Percentiles rank a stretch among this genome's conserved stretches.
Evolutionary conservation across 2,888 invertebrate species (phyloP).

Genomic region (Oligia fasciuncula): DNA sequence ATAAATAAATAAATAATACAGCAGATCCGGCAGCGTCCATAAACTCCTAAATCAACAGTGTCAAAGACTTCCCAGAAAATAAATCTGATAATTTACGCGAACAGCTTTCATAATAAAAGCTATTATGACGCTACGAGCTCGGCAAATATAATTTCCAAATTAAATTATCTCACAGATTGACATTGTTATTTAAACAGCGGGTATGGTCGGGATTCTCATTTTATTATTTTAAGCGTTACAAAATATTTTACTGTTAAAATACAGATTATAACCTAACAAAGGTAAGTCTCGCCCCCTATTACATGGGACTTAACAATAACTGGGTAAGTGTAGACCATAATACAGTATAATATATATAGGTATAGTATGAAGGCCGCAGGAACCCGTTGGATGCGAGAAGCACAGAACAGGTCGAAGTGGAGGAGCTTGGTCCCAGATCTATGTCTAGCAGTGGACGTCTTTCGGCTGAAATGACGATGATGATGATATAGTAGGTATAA

Average conservation of each 20-base stretch:
- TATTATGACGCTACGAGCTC: slow-evolving; percentile 30
- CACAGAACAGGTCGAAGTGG: no score
- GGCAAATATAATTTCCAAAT: slow-evolving; percentile 54
- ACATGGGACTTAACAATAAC: no score
- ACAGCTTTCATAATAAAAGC: slow-evolving; percentile 47
- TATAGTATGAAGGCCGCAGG: no score
- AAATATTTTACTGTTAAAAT: not conserved
- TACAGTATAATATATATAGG: no score
- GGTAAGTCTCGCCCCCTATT: no score
- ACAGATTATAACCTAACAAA: not conserved
- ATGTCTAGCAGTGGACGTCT: no score
- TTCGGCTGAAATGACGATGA: no score
- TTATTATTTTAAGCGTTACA: slow-evolving; percentile 6
- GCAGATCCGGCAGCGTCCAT: slow-evolving; percentile 7
- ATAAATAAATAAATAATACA: not conserved
- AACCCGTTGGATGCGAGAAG: no score
- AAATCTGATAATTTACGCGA: slow-evolving; percentile 43
- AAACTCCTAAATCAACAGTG: not conserved
- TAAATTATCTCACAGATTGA: slow-evolving; percentile 56
- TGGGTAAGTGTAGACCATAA: no score
- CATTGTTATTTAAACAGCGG: slow-evolving; percentile 40
- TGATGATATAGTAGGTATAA: no score
- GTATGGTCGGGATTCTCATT: slow-evolving; percentile 13
- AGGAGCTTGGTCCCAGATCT: no score
- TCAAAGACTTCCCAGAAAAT: slow-evolving; percentile 31